Percentiles rank a stretch among this genome's conserved stretches.
Conservation (phyloP, 2,797 vertebrate genomes). For the Microctenopoma steveboyesi region DNA sequence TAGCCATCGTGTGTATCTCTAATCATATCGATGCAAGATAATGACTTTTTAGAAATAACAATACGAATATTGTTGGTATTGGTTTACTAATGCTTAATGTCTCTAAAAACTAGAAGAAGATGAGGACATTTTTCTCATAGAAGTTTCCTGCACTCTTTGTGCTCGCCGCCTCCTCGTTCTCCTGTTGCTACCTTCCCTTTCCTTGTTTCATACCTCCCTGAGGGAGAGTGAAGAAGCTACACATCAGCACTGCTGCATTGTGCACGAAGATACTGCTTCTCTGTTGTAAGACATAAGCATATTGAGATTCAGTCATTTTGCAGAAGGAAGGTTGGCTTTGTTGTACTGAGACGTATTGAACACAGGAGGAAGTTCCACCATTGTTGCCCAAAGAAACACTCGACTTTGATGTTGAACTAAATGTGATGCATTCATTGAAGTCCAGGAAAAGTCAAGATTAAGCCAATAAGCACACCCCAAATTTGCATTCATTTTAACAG, state of each 20-base stretch:
- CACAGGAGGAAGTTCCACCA: neutral
- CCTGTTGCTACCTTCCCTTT: conserved; percentile 42
- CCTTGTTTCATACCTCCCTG: conserved; percentile 68
- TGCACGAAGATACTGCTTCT: conserved; percentile 34
- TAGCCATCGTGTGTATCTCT: conserved; percentile 30
- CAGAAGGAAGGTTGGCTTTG: conserved; percentile 4
- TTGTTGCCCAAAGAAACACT: neutral
- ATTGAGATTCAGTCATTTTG: conserved; percentile 13
- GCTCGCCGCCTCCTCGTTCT: conserved; percentile 40
- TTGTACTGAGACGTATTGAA: conserved; percentile 8
- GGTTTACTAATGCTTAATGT: conserved; percentile 33
- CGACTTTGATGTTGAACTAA: neutral
- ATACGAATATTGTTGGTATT: conserved; percentile 18
- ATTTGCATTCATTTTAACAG: neutral
- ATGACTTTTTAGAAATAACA: conserved; percentile 29
- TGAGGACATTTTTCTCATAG: conserved; percentile 40
- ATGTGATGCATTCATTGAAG: neutral
- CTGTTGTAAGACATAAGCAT: conserved; percentile 21
- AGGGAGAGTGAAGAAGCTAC: conserved; percentile 70
- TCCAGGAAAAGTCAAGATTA: conserved; percentile 11
- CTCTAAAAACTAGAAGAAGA: conserved; percentile 33
- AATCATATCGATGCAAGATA: conserved; percentile 32
- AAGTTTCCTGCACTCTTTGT: conserved; percentile 51
- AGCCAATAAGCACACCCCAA: conserved; percentile 22
- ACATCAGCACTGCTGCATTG: conserved; percentile 67